Percentiles rank a stretch among this genome's conserved stretches.
phyloP scores from a whole-genome alignment of 1,140 invertebrate genomes.

The Drosophila fuyamai region DNA sequence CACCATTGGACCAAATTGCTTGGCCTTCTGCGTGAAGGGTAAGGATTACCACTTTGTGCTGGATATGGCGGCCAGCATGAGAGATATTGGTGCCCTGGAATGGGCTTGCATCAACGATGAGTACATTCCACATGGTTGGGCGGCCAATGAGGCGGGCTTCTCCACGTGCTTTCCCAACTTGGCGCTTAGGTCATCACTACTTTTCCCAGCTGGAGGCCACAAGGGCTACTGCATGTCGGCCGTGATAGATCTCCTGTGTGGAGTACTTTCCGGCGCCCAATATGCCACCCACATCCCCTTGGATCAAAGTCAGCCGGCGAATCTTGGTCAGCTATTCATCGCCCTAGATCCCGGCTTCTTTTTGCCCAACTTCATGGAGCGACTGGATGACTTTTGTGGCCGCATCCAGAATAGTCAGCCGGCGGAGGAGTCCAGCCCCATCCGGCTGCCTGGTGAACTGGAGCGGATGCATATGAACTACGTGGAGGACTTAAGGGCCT shows the following conservation, averaged over 20 bases:
- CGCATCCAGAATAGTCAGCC: constrained; percentile 20
- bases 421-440: neutral
- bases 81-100: constrained; percentile 89
- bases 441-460: constrained; percentile 36
- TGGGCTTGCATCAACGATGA: constrained; percentile 89
- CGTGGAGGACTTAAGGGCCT: constrained; percentile 34
- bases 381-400: constrained; percentile 43
- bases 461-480: constrained; percentile 48
- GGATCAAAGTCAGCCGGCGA: constrained; percentile 11
- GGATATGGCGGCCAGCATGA: constrained; percentile 97
- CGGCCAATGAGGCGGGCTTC: constrained; percentile 89
- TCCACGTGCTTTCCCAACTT: constrained; percentile 87
- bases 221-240: constrained; percentile 94
- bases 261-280: constrained; percentile 52
- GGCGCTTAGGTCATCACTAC: constrained; percentile 87
- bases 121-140: constrained; percentile 92
- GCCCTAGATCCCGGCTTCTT: constrained; percentile 53
- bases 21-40: constrained; percentile 91
- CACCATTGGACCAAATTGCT: constrained; percentile 94
- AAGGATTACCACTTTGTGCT: constrained; percentile 90
- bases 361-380: constrained; percentile 36
- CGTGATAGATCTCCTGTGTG: constrained; percentile 91
- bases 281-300: constrained; percentile 34
- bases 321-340: constrained; percentile 48
- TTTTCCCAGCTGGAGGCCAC: constrained; percentile 95